Base-by-base conservation (phyloP, 2,888 invertebrate genomes). In the Nebria salina region DNA sequence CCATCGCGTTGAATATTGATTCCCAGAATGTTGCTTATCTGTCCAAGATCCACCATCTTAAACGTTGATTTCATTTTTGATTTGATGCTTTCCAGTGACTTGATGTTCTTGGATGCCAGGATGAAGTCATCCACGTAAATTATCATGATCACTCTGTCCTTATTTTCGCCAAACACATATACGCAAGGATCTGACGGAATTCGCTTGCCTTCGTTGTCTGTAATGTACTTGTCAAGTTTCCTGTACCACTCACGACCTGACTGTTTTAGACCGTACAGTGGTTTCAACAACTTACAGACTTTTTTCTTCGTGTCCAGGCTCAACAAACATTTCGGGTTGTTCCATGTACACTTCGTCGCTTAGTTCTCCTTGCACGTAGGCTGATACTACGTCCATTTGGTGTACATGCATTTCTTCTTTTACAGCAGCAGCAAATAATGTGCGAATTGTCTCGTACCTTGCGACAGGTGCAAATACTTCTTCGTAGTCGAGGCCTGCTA, bases 51-150 rank as follows among this genome's bases (percentile, higher is more conserved):
- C 43, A 74, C 41, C 43, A 74, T 42, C 20, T 74, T 74, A 41
- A 74, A 42, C 11, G 54, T 11, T n/a, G 75, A 43, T 54, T 75
- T 75, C 75, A 75, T 11, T 20, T 75, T 75, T 43, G 64, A 75
- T 54, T 54, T 75, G 64, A 75, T 75, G 75, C 42, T 25, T 11
- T 75, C 64, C 75, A 75, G 64, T 13, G 75, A 75, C 9, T 83
- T n/a, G 20, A 80, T 42, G 34, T 68, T 70, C 73, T 82, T 83
- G n/a, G 82, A 79, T 2, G 79, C 83, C 25, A 82, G 15, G 11
- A 81, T 73, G 20, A 83, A 66, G 15, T 83, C 78, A 68, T 83
- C 83, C 0, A 82, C 83, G 8, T 83, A 83, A 13, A 83, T 70
- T 4, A 83, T 65, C 8, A 83, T 11, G 4, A 83, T 80, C 2